Base-by-base conservation (phyloP, 2,888 invertebrate genomes). In the Apamea crenata region DNA sequence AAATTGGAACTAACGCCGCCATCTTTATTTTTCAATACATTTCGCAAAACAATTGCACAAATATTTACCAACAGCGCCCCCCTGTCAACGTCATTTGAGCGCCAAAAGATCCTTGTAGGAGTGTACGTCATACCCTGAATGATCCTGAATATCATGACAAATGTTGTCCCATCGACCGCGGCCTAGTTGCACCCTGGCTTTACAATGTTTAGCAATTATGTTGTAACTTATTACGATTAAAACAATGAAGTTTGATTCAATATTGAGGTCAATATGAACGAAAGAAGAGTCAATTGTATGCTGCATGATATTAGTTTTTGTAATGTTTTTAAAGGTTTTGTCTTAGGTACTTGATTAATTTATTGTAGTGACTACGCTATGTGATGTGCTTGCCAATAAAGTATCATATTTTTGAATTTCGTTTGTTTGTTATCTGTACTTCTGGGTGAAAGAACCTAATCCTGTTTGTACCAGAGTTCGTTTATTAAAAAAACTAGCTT, bases 301-400 rank as follows among this genome's bases (percentile, higher is more conserved):
- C 21, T 71, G 36, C n/a, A 40, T 65, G 36, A 40, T 40, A 63
- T 61, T 71, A 65, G 63, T n/a, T 71, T 56, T 59, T n/a, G 3
- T 36, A 71, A 71, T n/a, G 7, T 56, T 61, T 71, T 61, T 36
- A n/a, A 56, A n/a, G 3, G 63, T 63, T 71, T 65, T 36, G 18
- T 14, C 3, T 71, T 63, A 50, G 12, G 32, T 32, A 70, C 32
- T n/a, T 59, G 25, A 50, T 63, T 71, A 21, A 71, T 40, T 63
- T 71, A 71, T n/a, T 71, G n/a, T 61, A 36, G 4, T 63, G 36
- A 36, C n/a, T 71, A 61, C 21, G 63, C 71, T 7, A n/a, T 63
- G 36, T 65, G 36, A 71, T 71, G n/a, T n/a, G 71, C n/a, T 71
- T 71, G 71, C 71, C 71, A 71, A 63, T 71, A 71, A 71, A 71